Percentiles rank a stretch among this genome's conserved stretches.
phyloP scores from a whole-genome alignment of 2,797 vertebrate genomes.

The Coccyzus lansbergi region DNA sequence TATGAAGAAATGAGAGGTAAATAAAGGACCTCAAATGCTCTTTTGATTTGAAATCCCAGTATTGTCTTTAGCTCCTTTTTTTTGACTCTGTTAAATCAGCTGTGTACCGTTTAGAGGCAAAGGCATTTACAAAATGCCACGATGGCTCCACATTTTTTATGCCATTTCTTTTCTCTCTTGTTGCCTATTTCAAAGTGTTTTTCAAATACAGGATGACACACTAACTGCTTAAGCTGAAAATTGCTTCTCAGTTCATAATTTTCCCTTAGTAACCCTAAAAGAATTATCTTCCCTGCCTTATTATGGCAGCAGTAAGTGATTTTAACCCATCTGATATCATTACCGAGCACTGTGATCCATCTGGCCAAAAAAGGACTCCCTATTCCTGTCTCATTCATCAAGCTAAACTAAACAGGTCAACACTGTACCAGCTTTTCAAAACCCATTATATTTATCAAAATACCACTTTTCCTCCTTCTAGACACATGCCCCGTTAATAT shows the following conservation, averaged over 20 bases:
- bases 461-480: not conserved
- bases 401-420: not conserved
- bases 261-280: not conserved
- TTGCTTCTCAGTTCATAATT: not conserved
- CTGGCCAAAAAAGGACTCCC: not conserved
- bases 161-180: not conserved
- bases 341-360: not conserved
- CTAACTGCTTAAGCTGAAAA: slow-evolving; percentile 37
- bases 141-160: not conserved
- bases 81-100: not conserved
- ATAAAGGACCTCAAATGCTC: not conserved
- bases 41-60: not conserved
- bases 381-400: not conserved
- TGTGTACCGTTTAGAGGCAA: not conserved
- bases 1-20: not conserved
- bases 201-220: slow-evolving; percentile 6
- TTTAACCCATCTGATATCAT: slow-evolving; percentile 8
- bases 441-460: not conserved
- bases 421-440: not conserved
- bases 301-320: not conserved
- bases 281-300: not conserved
- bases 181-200: slow-evolving; percentile 23
- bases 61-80: not conserved
- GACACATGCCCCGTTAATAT: not conserved
- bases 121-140: not conserved